Conservation (phyloP, 2,888 invertebrate genomes). For the Thysanoteuthis rhombus region DNA sequence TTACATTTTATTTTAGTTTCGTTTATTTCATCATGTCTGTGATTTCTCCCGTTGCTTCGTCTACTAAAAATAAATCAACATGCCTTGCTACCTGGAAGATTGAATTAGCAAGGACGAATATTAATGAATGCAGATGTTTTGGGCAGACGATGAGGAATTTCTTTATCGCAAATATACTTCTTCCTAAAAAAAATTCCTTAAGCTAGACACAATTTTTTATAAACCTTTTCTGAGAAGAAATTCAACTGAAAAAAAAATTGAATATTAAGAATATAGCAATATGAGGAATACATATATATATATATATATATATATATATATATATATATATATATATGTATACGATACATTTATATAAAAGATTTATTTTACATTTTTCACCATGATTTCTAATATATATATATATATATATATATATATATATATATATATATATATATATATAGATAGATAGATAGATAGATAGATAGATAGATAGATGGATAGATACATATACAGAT, state of each 20-base stretch:
- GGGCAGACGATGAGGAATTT: not conserved
- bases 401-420: not conserved
- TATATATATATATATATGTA: not conserved
- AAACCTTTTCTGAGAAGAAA: not conserved
- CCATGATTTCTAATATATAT: no score
- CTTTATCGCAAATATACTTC: not conserved
- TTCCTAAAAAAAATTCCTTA: not conserved
- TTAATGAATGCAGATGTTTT: not conserved
- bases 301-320: not conserved
- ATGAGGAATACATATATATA: no score
- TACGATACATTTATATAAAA: no score
- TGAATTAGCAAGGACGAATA: not conserved
- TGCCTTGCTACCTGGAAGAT: not conserved
- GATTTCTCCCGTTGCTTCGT: not conserved
- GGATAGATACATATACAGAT: no score
- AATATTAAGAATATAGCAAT: not conserved
- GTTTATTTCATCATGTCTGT: not conserved
- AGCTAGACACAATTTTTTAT: not conserved
- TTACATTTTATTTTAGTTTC: not conserved
- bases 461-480: no score
- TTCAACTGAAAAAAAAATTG: not conserved
- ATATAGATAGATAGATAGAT: no score
- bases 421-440: no score
- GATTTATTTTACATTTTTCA: no score
- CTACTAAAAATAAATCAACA: not conserved